Evolutionary conservation across 2,113 vertebrate genomes (phyloP), one percentile per base, ranked within the genome.

Genomic region (Coturnix japonica): DNA sequence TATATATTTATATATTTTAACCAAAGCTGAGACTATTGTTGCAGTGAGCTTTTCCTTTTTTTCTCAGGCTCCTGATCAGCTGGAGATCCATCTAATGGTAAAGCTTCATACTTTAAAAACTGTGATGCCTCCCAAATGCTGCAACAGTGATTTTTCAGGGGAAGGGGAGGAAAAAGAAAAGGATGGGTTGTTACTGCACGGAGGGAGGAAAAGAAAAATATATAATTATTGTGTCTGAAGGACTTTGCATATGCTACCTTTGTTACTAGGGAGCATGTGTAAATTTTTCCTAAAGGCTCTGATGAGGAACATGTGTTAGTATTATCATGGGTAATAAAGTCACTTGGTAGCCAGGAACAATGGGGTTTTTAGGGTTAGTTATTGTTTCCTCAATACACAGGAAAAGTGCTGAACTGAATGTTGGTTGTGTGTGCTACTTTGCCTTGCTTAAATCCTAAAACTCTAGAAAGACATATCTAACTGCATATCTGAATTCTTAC

Each of bases 41-140:
- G 8, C 4, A 33, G 21, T 0, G 2, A 78, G 9, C 6, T 2
- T 7, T 12, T 51, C 43, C 41, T 41, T 12, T 43, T 13, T 43
- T 43, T 81, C 17, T 33, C 43, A 9, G 30, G 9, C 18, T 82
- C 31, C 53, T 11, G 22, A 31, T 39, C 30, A 60, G 54, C 22
- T 31, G 44, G 43, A 77, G 71, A 61, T 16, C 6, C 13, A n/a
- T 18, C 13, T 28, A 37, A 8, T 8, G 33, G 15, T 6, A 9
- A 25, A 46, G 8, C 7, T 57, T 59, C 43, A 14, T 30, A 9
- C 35, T 49, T 81, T 60, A 44, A 31, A 59, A 39, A 37, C 4
- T 41, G 23, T 19, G 11, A 22, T 31, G 25, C 8, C 1, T 4
- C 2, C 8, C 11, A 17, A 49, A 6, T 69, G 35, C 26, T 7